These are phyloP conservation scores for Melangyna quadrimaculata DNA, from an alignment of 2,888 invertebrate species.

Conservation along the genomic window DNA sequence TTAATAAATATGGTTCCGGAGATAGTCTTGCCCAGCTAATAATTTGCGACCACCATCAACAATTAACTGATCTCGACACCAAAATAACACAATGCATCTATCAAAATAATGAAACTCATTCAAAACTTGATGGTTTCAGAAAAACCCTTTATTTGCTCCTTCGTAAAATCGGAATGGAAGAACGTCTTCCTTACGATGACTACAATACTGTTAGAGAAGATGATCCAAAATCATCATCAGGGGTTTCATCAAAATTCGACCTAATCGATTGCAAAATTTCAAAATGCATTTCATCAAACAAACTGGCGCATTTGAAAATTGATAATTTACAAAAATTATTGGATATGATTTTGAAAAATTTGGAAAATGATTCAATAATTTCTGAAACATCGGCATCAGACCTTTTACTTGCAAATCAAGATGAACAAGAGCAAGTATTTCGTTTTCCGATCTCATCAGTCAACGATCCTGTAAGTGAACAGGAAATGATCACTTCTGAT, in stretches of 20 bases:
- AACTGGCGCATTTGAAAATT: neutral
- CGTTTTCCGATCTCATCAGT: neutral
- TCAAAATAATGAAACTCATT: neutral
- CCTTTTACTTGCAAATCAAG: too few species aligned
- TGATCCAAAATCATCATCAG: neutral
- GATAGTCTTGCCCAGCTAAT: neutral
- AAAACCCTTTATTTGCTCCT: neutral
- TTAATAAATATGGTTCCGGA: neutral
- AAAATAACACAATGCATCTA: constrained; percentile 1
- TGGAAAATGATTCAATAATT: neutral
- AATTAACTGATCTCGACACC: neutral
- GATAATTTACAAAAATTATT: constrained; percentile 2
- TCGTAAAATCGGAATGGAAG: neutral
- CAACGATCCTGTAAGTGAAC: too few species aligned
- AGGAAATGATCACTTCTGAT: too few species aligned
- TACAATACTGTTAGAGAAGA: neutral
- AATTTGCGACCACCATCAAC: neutral
- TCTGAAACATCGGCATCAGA: neutral
- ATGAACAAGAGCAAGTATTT: neutral
- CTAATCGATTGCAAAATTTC: neutral
- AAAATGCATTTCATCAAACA: neutral
- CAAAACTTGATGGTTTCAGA: neutral
- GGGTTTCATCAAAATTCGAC: neutral
- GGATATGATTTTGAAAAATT: neutral
- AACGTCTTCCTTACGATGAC: neutral